Percentiles rank a stretch among this genome's conserved stretches.
Evolutionary conservation across 2,888 invertebrate species (phyloP).

Genomic region (Cybosia mesomella): DNA sequence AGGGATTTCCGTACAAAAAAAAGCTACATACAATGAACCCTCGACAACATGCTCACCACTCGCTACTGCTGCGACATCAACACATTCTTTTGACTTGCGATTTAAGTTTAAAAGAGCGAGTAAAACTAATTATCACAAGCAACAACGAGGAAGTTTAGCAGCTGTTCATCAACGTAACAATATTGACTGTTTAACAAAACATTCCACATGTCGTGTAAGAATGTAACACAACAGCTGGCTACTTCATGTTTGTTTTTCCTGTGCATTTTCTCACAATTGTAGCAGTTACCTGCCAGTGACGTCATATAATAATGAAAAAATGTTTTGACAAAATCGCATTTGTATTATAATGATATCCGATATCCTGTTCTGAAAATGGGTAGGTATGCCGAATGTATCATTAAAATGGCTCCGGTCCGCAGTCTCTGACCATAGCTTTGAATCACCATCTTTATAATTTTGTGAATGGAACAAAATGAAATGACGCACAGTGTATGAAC

Average conservation of each 20-base stretch:
- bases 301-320: slow-evolving; percentile 17
- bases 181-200: slow-evolving; percentile 12
- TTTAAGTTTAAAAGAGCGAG: not conserved
- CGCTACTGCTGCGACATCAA: no score
- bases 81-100: no score
- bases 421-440: slow-evolving; percentile 10
- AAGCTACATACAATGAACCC: no score
- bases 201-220: not conserved
- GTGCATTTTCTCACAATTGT: slow-evolving; percentile 38
- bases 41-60: no score
- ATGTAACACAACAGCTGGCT: not conserved
- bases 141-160: not conserved
- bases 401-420: not conserved
- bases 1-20: no score
- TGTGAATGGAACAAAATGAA: slow-evolving; percentile 9
- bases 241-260: slow-evolving; percentile 11
- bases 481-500: slow-evolving; percentile 12
- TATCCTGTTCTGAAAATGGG: slow-evolving; percentile 9
- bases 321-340: not conserved
- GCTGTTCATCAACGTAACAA: not conserved
- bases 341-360: slow-evolving; percentile 1
- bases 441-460: not conserved
- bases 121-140: not conserved
- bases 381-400: not conserved
- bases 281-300: slow-evolving; percentile 9